A percentile compares a stretch with the other conserved stretches of the same genome.
These are phyloP conservation scores for Lasiurus cinereus DNA, from an alignment of 2,113 vertebrate species.

Conservation along the genomic window DNA sequence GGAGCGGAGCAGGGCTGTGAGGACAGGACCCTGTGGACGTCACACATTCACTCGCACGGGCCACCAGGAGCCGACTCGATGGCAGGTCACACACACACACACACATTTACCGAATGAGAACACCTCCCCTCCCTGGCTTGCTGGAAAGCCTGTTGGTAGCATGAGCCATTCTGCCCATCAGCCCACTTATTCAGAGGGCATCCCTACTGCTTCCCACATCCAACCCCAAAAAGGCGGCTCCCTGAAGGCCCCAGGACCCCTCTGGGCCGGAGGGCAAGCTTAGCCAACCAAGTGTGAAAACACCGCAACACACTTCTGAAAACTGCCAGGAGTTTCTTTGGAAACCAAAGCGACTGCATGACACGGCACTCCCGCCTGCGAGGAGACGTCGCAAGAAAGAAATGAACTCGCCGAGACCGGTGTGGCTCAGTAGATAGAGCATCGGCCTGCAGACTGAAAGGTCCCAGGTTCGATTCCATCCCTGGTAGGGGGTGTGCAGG, in stretches of 20 bases:
- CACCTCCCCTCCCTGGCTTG: background rate
- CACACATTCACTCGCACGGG: background rate
- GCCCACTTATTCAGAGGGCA: background rate
- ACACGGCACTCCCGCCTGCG: conserved; percentile 60
- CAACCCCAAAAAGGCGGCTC: background rate
- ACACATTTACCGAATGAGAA: background rate
- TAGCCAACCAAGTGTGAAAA: background rate
- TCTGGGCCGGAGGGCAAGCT: background rate
- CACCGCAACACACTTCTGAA: conserved; percentile 50
- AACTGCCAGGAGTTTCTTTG: conserved; percentile 60
- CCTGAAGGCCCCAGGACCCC: background rate
- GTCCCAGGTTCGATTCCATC: no score
- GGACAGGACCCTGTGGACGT: background rate
- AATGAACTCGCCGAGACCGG: conserved; percentile 47
- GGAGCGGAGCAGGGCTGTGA: no score
- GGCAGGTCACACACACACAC: background rate
- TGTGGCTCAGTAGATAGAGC: no score
- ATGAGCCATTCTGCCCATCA: background rate
- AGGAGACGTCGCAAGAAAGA: conserved; percentile 50
- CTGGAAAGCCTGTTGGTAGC: background rate
- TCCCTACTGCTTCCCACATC: background rate
- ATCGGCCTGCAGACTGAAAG: no score
- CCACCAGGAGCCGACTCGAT: background rate
- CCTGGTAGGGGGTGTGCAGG: no score
- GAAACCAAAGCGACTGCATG: conserved; percentile 63